Evolutionary conservation across 2,888 invertebrate genomes (phyloP).

Genomic region (Willowsia nigromaculata): DNA sequence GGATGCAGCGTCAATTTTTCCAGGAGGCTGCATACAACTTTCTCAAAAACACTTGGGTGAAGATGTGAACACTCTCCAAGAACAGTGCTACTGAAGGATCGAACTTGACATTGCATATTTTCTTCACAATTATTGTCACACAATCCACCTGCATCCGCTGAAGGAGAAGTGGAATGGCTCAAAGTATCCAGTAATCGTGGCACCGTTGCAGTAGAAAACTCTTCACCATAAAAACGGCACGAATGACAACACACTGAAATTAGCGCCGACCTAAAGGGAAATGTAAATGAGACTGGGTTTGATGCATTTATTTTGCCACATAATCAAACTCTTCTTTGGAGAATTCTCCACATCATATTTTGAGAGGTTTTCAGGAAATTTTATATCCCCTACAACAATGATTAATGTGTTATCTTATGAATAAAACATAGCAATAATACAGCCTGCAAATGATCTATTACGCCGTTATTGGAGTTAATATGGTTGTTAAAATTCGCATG

Average conservation of each 20-base stretch:
- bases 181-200: conserved; percentile 45
- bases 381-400: too few relatives aligned
- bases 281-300: not conserved
- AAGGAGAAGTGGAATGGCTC: conserved; percentile 15
- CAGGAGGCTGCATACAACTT: not conserved
- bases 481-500: not conserved
- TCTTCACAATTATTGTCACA: conserved; percentile 43
- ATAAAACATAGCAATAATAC: too few relatives aligned
- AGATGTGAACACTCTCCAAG: conserved; percentile 38
- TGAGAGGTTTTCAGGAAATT: too few relatives aligned
- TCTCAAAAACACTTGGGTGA: conserved; percentile 7
- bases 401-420: too few relatives aligned
- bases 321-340: too few relatives aligned
- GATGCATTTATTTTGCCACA: not conserved
- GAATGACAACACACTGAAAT: conserved; percentile 53
- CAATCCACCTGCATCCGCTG: not conserved
- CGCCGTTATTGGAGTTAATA: too few relatives aligned
- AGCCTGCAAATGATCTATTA: too few relatives aligned
- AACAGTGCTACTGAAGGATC: conserved; percentile 28
- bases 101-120: not conserved
- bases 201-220: conserved; percentile 48
- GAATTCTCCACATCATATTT: too few relatives aligned
- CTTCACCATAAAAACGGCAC: conserved; percentile 50
- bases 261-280: conserved; percentile 53
- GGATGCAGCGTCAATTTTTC: conserved; percentile 24